These are phyloP conservation scores for Gnathonemus echidnorhynchus DNA, from an alignment of 2,113 vertebrate species.

Conservation along the genomic window DNA sequence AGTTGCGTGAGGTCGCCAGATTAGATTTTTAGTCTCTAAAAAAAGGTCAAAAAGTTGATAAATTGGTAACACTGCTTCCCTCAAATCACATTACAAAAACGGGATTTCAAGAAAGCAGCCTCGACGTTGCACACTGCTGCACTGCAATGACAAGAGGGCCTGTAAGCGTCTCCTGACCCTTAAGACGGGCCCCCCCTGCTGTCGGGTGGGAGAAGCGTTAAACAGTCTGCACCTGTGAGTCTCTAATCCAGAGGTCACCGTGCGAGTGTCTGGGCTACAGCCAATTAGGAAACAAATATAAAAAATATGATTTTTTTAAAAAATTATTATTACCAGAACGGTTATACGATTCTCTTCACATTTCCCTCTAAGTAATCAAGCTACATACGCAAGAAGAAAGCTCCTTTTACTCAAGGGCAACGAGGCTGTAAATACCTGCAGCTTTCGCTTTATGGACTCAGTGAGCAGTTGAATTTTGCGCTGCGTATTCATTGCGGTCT, in stretches of 20 bases:
- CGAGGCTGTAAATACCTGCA: not conserved
- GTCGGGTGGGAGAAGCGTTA: not conserved
- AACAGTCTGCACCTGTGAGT: not conserved
- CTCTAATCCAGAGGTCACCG: not conserved
- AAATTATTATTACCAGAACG: not conserved
- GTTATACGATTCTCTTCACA: not conserved
- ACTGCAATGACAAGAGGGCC: not conserved
- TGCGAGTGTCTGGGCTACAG: not conserved
- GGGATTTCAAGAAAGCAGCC: not conserved
- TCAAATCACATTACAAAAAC: not conserved
- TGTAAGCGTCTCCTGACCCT: not conserved
- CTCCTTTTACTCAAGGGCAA: not conserved
- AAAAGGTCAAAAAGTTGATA: not conserved
- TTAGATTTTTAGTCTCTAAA: not conserved
- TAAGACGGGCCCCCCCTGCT: not conserved
- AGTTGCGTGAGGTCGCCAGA: not conserved
- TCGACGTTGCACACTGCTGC: not conserved
- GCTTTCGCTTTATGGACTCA: not conserved
- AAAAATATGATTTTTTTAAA: not conserved
- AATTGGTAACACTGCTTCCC: not conserved
- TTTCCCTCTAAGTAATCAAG: not conserved
- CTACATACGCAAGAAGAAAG: not conserved
- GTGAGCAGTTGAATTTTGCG: not conserved
- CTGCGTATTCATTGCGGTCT: not conserved
- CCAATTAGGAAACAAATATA: not conserved